phyloP scores from a whole-genome alignment of 1,140 invertebrate species.

The Atta texana region DNA sequence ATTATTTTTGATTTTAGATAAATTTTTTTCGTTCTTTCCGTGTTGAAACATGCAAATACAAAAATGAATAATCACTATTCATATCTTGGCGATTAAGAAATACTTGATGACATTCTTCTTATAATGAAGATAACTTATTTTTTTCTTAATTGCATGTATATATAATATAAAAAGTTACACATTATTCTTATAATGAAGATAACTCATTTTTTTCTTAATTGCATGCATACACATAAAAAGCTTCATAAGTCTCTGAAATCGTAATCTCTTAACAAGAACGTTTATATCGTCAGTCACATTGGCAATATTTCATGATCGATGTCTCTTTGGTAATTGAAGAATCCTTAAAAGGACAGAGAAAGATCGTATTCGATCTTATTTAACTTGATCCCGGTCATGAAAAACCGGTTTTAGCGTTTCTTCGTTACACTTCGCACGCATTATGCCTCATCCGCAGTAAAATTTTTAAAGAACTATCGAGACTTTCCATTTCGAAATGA shows the following conservation, averaged over 20 bases:
- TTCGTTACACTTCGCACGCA: slow-evolving; percentile 15
- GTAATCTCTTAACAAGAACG: not conserved
- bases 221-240: not conserved
- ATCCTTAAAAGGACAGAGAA: slow-evolving; percentile 38
- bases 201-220: not conserved
- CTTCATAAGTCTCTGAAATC: not conserved
- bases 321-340: slow-evolving; percentile 25
- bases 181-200: not conserved
- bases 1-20: too few relatives aligned
- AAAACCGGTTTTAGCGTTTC: slow-evolving; percentile 43
- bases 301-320: slow-evolving; percentile 21
- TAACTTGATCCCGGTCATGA: slow-evolving; percentile 40
- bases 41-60: too few relatives aligned
- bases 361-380: slow-evolving; percentile 43
- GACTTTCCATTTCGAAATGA: slow-evolving; percentile 30
- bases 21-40: too few relatives aligned
- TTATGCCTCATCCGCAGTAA: not conserved
- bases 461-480: slow-evolving; percentile 29
- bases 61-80: not conserved
- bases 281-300: slow-evolving; percentile 10
- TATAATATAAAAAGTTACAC: too few relatives aligned
- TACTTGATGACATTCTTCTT: not conserved
- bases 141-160: not conserved
- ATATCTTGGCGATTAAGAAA: not conserved
- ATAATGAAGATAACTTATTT: not conserved